Percentiles rank a stretch among this genome's conserved stretches.
phyloP scores from a whole-genome alignment of 2,888 invertebrate genomes.

The Agrotis ipsilon region DNA sequence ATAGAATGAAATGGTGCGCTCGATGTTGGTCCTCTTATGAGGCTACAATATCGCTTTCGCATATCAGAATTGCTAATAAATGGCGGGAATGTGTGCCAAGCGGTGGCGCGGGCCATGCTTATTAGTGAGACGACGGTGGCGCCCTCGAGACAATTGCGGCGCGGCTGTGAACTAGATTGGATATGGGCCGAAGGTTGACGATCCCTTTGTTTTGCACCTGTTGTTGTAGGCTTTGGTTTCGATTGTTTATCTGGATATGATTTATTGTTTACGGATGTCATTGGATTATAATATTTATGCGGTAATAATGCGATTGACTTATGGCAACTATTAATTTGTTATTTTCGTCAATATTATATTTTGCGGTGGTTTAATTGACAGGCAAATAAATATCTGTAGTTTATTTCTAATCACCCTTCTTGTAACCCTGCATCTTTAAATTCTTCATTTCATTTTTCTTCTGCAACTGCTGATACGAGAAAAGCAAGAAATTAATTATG shows the following conservation, averaged over 20 bases:
- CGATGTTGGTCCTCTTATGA: constrained; percentile 84
- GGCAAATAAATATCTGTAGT: too few relatives aligned
- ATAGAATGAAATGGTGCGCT: constrained; percentile 85
- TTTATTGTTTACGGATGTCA: constrained; percentile 32
- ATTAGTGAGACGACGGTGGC: constrained; percentile 75
- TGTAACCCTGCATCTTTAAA: too few relatives aligned
- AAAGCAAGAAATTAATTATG: too few relatives aligned
- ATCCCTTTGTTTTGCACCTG: constrained; percentile 59
- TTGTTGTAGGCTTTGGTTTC: constrained; percentile 34
- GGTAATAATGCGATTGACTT: not conserved
- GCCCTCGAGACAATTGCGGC: constrained; percentile 75
- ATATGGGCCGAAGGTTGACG: constrained; percentile 62
- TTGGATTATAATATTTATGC: constrained; percentile 30
- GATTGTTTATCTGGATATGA: constrained; percentile 25
- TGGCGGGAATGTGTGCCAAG: constrained; percentile 84
- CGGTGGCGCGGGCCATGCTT: constrained; percentile 75
- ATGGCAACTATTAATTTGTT: not conserved
- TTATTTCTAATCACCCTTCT: too few relatives aligned
- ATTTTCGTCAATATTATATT: too few relatives aligned
- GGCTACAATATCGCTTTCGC: constrained; percentile 86
- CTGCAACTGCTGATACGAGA: too few relatives aligned
- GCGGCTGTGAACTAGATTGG: constrained; percentile 60
- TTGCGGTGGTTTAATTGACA: too few relatives aligned
- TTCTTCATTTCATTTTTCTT: too few relatives aligned
- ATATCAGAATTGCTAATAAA: constrained; percentile 90